These are phyloP conservation scores for Timema podura DNA, from an alignment of 2,888 invertebrate genomes.

Conservation along the genomic window DNA sequence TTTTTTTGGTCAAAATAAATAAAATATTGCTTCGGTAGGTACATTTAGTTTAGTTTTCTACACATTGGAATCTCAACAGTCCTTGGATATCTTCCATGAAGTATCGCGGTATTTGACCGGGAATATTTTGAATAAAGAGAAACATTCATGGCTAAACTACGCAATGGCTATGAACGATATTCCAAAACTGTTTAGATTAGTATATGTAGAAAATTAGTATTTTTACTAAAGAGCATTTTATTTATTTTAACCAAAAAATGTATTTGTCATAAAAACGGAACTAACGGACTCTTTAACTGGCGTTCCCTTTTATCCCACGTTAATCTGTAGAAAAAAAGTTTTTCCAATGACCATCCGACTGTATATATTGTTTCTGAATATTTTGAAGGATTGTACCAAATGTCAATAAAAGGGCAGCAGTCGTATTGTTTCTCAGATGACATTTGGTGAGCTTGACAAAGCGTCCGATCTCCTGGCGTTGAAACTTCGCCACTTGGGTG, in stretches of 20 bases:
- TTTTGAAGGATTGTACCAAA: background rate
- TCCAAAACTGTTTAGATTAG: too few species aligned
- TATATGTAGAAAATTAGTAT: background rate
- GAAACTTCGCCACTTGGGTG: constrained; percentile 30
- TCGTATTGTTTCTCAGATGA: constrained; percentile 29
- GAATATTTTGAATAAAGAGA: too few species aligned
- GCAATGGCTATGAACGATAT: background rate
- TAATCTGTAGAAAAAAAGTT: background rate
- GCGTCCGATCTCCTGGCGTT: constrained; percentile 26
- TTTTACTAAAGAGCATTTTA: background rate
- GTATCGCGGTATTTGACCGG: too few species aligned
- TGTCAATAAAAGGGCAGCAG: background rate
- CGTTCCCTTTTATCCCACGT: background rate
- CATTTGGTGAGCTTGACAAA: constrained; percentile 33
- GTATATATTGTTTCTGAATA: background rate
- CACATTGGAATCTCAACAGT: too few species aligned
- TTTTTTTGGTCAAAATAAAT: too few species aligned
- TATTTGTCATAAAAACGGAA: background rate
- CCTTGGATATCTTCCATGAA: too few species aligned
- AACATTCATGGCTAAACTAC: too few species aligned
- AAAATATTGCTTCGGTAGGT: too few species aligned
- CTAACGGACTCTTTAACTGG: background rate
- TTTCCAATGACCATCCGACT: background rate
- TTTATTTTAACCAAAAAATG: background rate
- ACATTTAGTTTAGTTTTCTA: too few species aligned